Evolutionary conservation across 2,797 vertebrate genomes (phyloP), one percentile per base, ranked within the genome.

Genomic region (Sebastes alutus): DNA sequence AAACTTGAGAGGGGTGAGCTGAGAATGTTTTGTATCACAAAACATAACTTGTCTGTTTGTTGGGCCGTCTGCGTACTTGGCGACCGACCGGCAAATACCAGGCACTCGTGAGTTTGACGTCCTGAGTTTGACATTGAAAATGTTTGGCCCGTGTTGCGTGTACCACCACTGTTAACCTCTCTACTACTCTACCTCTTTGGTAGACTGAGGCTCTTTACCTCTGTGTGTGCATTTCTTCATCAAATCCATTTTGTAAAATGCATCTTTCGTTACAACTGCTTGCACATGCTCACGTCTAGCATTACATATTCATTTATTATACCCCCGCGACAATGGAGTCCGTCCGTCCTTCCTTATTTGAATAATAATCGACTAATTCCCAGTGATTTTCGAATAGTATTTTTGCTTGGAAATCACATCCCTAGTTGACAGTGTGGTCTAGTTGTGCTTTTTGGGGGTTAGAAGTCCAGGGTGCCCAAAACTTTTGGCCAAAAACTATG

Each of bases 21-120:
- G 42, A 65, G 62, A 67, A 75, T 84, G 76, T 82, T 80, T 84
- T 69, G 12, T 72, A 42, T 80, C 64, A 70, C 60, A 59, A 27
- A 71, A 78, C 46, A 29, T 58, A 65, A 78, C 77, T 46, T 69
- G 64, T 80, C 84, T 83, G 75, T 73, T 86, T 81, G 55, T 73
- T 74, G 62, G 76, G 38, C 22, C 65, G 2, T 32, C 8, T 78
- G 74, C 14, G 2, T 16, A 75, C 73, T 65, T 81, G 4, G 9
- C 1, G 12, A 61, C 79, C 35, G 7, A 2, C 38, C 13, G 38
- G 70, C 69, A n/a, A 81, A 83, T 76, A 74, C 23, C 54, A 80
- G 58, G 54, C 65, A 4, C 7, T 72, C 8, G 62, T 9, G 42
- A 69, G 58, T 67, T 73, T 7, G 25, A 80, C 35, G 5, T 55